phyloP scores from a whole-genome alignment of 2,888 invertebrate genomes.

The Apodemia mormo region DNA sequence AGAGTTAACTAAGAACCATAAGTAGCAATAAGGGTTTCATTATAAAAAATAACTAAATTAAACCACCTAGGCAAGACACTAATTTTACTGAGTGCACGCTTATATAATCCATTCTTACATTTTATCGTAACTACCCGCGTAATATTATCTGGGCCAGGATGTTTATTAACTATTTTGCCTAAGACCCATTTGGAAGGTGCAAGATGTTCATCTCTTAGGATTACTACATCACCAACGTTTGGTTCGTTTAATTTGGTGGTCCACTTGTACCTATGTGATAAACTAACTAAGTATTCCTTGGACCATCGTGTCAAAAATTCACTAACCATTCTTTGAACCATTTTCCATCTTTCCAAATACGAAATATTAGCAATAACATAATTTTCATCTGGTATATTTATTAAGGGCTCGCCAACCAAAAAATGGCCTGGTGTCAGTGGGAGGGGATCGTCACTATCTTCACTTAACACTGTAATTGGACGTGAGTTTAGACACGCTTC shows the following conservation, averaged over 20 bases:
- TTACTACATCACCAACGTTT: slow-evolving; percentile 31
- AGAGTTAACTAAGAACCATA: too few species aligned
- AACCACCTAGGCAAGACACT: slow-evolving; percentile 20
- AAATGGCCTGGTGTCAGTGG: slow-evolving; percentile 18
- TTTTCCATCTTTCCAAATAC: slow-evolving; percentile 16
- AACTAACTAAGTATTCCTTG: slow-evolving; percentile 25
- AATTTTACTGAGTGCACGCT: slow-evolving; percentile 4
- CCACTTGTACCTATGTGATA: slow-evolving; percentile 34
- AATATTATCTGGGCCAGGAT: slow-evolving; percentile 22
- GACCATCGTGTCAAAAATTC: slow-evolving; percentile 33
- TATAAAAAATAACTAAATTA: too few species aligned
- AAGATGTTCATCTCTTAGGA: slow-evolving; percentile 33
- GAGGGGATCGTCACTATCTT: not conserved
- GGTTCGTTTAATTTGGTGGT: slow-evolving; percentile 22
- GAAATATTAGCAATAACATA: not conserved
- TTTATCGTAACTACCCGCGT: slow-evolving; percentile 15
- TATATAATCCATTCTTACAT: not conserved
- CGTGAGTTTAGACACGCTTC: slow-evolving; percentile 37
- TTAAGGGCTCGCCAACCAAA: slow-evolving; percentile 8
- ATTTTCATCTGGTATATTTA: not conserved
- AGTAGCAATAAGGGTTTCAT: too few species aligned
- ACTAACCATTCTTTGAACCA: slow-evolving; percentile 27
- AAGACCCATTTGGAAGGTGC: slow-evolving; percentile 35
- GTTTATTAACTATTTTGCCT: slow-evolving; percentile 29
- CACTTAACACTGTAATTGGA: slow-evolving; percentile 22